Evolutionary conservation across 2,888 invertebrate species (phyloP), one percentile per base, ranked within the genome.

Genomic region (Athetis lepigone): DNA sequence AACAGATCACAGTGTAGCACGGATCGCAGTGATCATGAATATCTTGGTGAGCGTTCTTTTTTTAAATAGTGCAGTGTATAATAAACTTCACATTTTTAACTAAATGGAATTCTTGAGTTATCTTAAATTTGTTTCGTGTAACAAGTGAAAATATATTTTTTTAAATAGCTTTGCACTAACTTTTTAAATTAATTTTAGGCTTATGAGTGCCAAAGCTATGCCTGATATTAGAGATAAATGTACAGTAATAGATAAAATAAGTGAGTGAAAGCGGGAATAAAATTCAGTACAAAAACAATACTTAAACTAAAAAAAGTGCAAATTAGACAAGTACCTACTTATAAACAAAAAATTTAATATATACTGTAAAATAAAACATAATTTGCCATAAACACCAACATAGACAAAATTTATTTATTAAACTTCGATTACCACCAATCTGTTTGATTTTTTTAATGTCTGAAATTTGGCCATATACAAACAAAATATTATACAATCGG

Each of bases 11-110:
- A 69, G 80, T 75, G 71, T 45, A 52, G 80, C 81, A 75, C 59
- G 80, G 80, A 76, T 67, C 79, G 60, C 73, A 76, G 76, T 82
- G 73, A 79, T 64, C 75, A 88, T 88, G 88, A 81, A 82, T 83
- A 81, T 70, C 72, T 82, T 86, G 83, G 88, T 87, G 85, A 88
- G 87, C 55, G 58, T 49, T 51, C 13, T 64, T 60, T 60, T 42
- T 58, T 55, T 43, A 54, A 59, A 72, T 52, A 49, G 71, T 71
- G 66, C 63, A 57, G 58, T 64, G 73, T n/a, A n/a, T n/a, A 21
- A 70, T 51, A 45, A 11, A 33, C 11, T 16, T 16, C 13, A 13
- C 4, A 3, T 19, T 52, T 21, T 33, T 33, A 9, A 21, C 23
- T 19, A 9, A 11, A 19, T 40, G 2, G 0, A 5, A 0, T 16